Evolutionary conservation across 2,797 vertebrate genomes (phyloP).

Genomic region (Cheirogaleus major): DNA sequence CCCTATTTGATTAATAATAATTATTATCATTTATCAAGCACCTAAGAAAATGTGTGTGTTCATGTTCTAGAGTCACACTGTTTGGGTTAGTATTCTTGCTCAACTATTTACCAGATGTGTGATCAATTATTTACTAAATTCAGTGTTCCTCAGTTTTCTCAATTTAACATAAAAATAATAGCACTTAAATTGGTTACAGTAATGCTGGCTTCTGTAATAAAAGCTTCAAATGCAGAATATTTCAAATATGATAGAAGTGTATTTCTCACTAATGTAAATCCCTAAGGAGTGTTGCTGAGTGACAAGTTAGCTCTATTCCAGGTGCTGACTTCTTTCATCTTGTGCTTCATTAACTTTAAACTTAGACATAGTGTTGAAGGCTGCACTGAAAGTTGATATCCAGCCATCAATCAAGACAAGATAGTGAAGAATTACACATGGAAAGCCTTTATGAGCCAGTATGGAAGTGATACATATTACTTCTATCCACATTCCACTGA

Average conservation of each 20-base stretch:
- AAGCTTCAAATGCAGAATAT: background rate
- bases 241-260: background rate
- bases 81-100: background rate
- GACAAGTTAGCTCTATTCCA: background rate
- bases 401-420: background rate
- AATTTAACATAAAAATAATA: background rate
- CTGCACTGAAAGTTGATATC: background rate
- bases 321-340: background rate
- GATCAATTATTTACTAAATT: background rate
- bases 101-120: background rate
- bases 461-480: background rate
- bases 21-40: background rate
- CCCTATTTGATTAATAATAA: background rate
- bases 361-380: background rate
- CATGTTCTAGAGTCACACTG: background rate
- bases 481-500: background rate
- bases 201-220: background rate
- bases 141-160: background rate
- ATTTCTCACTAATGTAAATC: background rate
- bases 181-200: background rate
- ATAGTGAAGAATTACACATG: background rate
- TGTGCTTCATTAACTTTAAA: background rate
- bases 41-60: background rate
- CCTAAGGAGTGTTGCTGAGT: background rate
- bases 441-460: background rate